phyloP scores from a whole-genome alignment of 2,113 vertebrate genomes.

The Epinephelus moara region DNA sequence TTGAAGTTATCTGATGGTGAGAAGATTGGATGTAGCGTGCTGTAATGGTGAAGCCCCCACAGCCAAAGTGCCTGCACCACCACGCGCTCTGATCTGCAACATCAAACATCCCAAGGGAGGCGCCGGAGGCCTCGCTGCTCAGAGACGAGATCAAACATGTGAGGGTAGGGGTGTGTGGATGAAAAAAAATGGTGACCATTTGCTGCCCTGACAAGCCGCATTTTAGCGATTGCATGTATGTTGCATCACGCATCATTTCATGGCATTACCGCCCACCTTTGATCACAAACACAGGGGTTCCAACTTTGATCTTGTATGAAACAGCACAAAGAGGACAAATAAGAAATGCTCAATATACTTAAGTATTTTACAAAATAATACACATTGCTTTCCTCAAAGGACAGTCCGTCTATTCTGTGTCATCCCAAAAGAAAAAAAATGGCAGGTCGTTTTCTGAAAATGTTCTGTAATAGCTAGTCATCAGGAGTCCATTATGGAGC shows the following conservation, averaged over 20 bases:
- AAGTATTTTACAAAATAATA: conserved; percentile 36
- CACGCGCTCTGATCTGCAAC: conserved; percentile 76
- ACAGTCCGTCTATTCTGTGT: conserved; percentile 9
- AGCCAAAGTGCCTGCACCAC: conserved; percentile 49
- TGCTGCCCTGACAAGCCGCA: conserved; percentile 59
- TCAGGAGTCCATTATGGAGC: conserved; percentile 59
- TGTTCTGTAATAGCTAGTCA: conserved; percentile 60
- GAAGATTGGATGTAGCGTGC: conserved; percentile 57
- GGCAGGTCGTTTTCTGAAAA: conserved; percentile 50
- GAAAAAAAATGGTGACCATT: conserved; percentile 65
- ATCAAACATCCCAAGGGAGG: conserved; percentile 75
- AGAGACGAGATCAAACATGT: conserved; percentile 75
- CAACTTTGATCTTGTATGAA: conserved; percentile 47
- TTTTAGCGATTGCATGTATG: conserved; percentile 61
- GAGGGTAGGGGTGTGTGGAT: neutral
- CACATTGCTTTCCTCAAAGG: conserved; percentile 19
- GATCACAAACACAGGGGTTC: conserved; percentile 61
- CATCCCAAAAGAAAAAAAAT: neutral
- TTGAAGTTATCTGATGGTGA: conserved; percentile 76
- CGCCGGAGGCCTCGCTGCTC: conserved; percentile 53
- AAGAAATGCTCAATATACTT: conserved; percentile 18
- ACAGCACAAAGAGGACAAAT: conserved; percentile 44
- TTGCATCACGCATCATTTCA: conserved; percentile 76
- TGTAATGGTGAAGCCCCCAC: conserved; percentile 58
- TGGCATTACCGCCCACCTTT: conserved; percentile 56